Evolutionary conservation across 2,113 vertebrate species (phyloP).

Genomic region (Electrona antarctica): DNA sequence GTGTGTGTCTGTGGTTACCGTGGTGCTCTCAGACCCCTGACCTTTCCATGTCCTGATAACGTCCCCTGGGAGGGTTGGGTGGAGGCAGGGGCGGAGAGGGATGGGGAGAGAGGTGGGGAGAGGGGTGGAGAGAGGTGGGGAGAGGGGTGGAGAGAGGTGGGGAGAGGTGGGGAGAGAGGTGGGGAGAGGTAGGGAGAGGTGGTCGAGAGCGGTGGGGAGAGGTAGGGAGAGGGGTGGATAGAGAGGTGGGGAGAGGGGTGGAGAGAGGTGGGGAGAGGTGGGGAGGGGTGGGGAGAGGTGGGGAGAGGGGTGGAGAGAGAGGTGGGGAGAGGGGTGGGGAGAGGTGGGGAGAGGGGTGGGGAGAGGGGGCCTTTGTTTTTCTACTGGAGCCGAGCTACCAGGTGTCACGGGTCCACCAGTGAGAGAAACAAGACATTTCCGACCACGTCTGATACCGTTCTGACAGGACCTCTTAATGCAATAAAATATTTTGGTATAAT

Average conservation of each 20-base stretch:
- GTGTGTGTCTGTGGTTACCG: slow-evolving; percentile 42
- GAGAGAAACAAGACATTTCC: slow-evolving; percentile 36
- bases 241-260: not conserved
- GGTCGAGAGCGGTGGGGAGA: slow-evolving; percentile 51
- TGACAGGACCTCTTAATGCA: not conserved
- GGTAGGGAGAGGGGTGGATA: not conserved
- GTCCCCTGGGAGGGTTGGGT: slow-evolving; percentile 60
- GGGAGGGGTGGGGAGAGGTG: not conserved
- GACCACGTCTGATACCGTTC: not conserved
- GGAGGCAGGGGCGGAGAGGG: slow-evolving; percentile 7
- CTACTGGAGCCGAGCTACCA: slow-evolving; percentile 35
- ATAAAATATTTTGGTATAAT: not conserved
- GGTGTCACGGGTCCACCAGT: slow-evolving; percentile 33
- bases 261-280: not conserved
- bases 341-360: not conserved
- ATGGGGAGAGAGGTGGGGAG: not conserved
- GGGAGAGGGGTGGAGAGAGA: not conserved
- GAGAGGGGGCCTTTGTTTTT: slow-evolving; percentile 58
- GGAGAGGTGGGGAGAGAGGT: no score
- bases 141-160: no score
- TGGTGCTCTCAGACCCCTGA: slow-evolving; percentile 68
- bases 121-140: not conserved
- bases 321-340: not conserved
- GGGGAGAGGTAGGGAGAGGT: no score
- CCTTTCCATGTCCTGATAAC: slow-evolving; percentile 78